Evolutionary conservation across 2,888 invertebrate species (phyloP).

Genomic region (Eilema depressum): DNA sequence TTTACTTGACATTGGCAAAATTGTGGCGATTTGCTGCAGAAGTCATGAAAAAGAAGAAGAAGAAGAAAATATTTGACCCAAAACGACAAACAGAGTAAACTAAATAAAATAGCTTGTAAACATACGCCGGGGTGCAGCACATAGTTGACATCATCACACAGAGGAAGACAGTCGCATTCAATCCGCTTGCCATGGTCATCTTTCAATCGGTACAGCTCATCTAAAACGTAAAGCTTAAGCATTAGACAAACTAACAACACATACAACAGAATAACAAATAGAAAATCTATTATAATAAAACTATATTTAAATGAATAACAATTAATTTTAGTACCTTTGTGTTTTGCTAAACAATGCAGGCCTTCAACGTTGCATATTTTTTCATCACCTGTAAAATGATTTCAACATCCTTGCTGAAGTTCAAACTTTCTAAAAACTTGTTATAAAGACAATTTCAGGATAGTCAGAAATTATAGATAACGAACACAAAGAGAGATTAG

Average conservation of each 20-base stretch:
- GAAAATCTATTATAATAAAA: no score
- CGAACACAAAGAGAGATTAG: no score
- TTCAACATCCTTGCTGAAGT: neutral
- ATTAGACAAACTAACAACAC: neutral
- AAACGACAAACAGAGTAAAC: no score
- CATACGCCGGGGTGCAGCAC: constrained; percentile 88
- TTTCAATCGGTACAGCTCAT: constrained; percentile 84
- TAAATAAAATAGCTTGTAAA: neutral
- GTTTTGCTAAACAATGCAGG: constrained; percentile 87
- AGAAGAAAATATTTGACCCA: no score
- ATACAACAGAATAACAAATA: no score
- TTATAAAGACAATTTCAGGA: no score
- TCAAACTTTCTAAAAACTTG: no score
- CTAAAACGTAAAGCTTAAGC: constrained; percentile 62
- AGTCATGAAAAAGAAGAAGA: no score
- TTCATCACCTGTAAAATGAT: constrained; percentile 77
- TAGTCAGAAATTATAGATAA: no score
- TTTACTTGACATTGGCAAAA: no score
- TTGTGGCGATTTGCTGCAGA: no score
- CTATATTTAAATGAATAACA: neutral
- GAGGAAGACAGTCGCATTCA: constrained; percentile 89
- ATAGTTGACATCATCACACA: constrained; percentile 91
- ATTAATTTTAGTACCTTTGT: constrained; percentile 80
- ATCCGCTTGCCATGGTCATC: constrained; percentile 81
- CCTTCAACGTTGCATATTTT: constrained; percentile 88